Evolutionary conservation across 2,888 invertebrate genomes (phyloP), one percentile per base, ranked within the genome.

Genomic region (Tolmerus cingulatus): DNA sequence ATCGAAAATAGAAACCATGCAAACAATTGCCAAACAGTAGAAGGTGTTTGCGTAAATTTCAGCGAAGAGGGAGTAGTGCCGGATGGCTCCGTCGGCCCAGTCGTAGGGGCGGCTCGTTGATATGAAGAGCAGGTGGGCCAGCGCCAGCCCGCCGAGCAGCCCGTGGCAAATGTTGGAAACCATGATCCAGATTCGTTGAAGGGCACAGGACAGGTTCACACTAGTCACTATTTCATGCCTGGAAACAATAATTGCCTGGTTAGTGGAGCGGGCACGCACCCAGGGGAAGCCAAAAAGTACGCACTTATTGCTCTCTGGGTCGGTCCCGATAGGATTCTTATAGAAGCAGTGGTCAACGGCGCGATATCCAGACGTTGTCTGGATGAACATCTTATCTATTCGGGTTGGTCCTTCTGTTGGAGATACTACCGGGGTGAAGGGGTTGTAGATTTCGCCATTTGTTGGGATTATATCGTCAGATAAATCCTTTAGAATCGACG

Each of bases 121-220:
- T 87, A 93, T 92, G 88, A 93, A 92, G 78, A 93, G 90, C 85
- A 93, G 90, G 90, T 93, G 93, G 66, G 93, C 92, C 89, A 93
- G 89, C 74, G 93, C 93, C 90, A 94, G 90, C 81, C 94, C 94
- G 87, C 94, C 94, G 88, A 94, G 91, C 88, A 94, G 90, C 85
- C 94, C 94, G 90, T 94, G 94, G 90, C 94, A 94, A 79, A 94
- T 92, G 86, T 93, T 93, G 57, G 94, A 93, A 87, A 94, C 90
- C 89, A 93, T 92, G 90, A 93, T 92, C 94, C 94, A 94, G 90
- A 93, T 92, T 91, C 93, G 93, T 92, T 94, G 94, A 88, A 93
- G 91, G 86, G 91, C 90, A 90, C 92, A 93, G 88, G 93, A 92
- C 88, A 93, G 89, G 90, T 92, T 91, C 51, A 92, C 91, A 87